phyloP scores from a whole-genome alignment of 2,888 invertebrate species.

The Brachypalpus laphriformis region DNA sequence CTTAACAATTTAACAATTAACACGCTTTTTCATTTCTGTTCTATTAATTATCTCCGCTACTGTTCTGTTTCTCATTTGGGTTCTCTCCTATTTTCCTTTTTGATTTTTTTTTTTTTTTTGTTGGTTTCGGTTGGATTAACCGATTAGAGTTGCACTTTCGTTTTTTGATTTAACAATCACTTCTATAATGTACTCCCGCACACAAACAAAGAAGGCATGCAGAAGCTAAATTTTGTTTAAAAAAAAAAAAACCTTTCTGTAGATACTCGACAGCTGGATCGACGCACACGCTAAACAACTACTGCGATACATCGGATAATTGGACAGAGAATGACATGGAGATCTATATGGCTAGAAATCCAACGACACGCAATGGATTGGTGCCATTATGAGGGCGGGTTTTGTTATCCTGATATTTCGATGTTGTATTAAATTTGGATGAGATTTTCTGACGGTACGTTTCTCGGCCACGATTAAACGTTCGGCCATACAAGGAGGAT shows the following conservation, averaged over 20 bases:
- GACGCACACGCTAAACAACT: slow-evolving; percentile 91
- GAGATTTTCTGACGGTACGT: slow-evolving; percentile 83
- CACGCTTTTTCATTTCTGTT: slow-evolving; percentile 75
- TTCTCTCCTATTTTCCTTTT: slow-evolving; percentile 3
- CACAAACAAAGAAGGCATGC: neutral
- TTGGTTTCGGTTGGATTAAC: slow-evolving; percentile 26
- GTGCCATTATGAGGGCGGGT: slow-evolving; percentile 89
- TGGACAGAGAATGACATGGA: slow-evolving; percentile 99
- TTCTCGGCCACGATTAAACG: slow-evolving; percentile 77
- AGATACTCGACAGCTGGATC: slow-evolving; percentile 90
- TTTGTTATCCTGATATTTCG: slow-evolving; percentile 83
- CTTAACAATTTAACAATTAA: slow-evolving; percentile 67
- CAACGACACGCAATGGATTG: slow-evolving; percentile 92
- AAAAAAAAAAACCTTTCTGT: slow-evolving; percentile 54
- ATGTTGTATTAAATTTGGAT: slow-evolving; percentile 83
- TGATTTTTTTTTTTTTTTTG: neutral
- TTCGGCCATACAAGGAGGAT: slow-evolving; percentile 74
- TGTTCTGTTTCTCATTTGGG: slow-evolving; percentile 54
- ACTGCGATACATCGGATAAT: slow-evolving; percentile 94
- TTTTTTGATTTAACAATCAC: slow-evolving; percentile 37
- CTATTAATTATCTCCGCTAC: slow-evolving; percentile 64
- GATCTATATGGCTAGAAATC: slow-evolving; percentile 96
- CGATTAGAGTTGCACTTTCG: slow-evolving; percentile 44
- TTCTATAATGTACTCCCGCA: slow-evolving; percentile 10
- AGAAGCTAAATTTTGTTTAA: neutral